Conservation (phyloP, 92 coral and sea anemone genomes). For the Epizoanthus illoricatus region DNA sequence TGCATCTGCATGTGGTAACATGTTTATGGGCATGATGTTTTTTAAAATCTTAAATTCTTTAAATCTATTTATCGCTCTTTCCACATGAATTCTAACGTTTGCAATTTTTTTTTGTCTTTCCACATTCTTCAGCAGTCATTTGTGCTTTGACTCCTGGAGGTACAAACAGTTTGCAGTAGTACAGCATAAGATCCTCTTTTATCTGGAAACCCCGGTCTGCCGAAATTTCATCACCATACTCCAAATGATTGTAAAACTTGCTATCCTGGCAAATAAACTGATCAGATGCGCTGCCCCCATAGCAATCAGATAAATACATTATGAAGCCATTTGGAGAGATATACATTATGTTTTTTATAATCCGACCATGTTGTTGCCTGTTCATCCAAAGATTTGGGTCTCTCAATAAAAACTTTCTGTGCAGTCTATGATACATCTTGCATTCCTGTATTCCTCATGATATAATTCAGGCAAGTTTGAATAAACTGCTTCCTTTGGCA, state of each 20-base stretch:
- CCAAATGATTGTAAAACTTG: conserved; percentile 44
- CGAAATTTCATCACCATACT: conserved; percentile 41
- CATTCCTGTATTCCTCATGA: conserved; percentile 39
- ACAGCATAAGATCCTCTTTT: conserved; percentile 45
- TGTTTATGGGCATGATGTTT: conserved; percentile 25
- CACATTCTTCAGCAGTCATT: conserved; percentile 40
- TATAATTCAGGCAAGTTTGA: conserved; percentile 36
- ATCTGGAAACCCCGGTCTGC: conserved; percentile 49
- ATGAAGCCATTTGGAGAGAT: conserved; percentile 46
- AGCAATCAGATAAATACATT: conserved; percentile 35
- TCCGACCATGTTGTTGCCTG: conserved; percentile 49
- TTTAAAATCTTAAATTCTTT: conserved; percentile 41
- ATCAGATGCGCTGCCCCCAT: conserved; percentile 52
- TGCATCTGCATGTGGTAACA: conserved; percentile 34
- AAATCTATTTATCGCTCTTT: conserved; percentile 38
- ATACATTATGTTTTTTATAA: conserved; percentile 43
- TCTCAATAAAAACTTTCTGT: conserved; percentile 51
- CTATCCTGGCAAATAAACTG: conserved; percentile 24
- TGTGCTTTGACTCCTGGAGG: conserved; percentile 48
- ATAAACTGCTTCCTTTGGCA: conserved; percentile 39
- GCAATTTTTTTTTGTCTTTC: conserved; percentile 45
- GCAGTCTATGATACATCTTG: conserved; percentile 44
- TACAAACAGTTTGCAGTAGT: conserved; percentile 31
- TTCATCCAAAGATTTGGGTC: conserved; percentile 42
- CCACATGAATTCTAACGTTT: conserved; percentile 38